These are phyloP conservation scores for Orchesellides sinensis DNA, from an alignment of 2,888 invertebrate genomes.

Conservation along the genomic window DNA sequence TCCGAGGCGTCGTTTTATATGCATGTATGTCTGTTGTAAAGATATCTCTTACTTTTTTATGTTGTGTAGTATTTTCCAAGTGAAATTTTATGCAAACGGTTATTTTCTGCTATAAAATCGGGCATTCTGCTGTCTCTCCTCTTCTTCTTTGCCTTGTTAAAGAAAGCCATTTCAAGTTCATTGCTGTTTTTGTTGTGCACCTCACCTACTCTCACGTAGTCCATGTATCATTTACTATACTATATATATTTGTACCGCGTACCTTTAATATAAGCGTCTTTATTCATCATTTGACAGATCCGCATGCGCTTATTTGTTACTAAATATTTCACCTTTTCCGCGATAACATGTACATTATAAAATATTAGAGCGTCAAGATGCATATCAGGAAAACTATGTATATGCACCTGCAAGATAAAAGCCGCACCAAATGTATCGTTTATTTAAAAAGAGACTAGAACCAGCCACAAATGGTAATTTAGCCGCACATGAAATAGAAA, in stretches of 20 bases:
- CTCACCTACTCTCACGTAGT: neutral
- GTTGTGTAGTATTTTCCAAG: constrained; percentile 52
- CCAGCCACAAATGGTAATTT: constrained; percentile 29
- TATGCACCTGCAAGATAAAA: too few species aligned
- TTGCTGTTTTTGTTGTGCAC: constrained; percentile 44
- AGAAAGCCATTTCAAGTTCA: constrained; percentile 66
- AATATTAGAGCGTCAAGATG: too few species aligned
- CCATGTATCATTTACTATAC: too few species aligned
- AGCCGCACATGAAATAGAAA: constrained; percentile 5
- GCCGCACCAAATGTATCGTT: neutral
- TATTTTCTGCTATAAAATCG: constrained; percentile 62
- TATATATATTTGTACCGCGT: too few species aligned
- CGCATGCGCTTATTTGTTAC: too few species aligned
- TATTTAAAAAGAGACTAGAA: neutral
- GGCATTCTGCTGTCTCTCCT: constrained; percentile 45
- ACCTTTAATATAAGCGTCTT: too few species aligned
- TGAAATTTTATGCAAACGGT: constrained; percentile 68
- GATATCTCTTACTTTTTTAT: constrained; percentile 42
- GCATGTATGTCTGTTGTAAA: constrained; percentile 51
- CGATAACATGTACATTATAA: too few species aligned
- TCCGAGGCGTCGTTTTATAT: neutral
- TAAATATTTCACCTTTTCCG: too few species aligned
- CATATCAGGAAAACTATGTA: too few species aligned
- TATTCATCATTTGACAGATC: too few species aligned
- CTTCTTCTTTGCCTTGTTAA: constrained; percentile 16